These are phyloP conservation scores for Picus viridis DNA, from an alignment of 2,797 vertebrate species.

Conservation along the genomic window DNA sequence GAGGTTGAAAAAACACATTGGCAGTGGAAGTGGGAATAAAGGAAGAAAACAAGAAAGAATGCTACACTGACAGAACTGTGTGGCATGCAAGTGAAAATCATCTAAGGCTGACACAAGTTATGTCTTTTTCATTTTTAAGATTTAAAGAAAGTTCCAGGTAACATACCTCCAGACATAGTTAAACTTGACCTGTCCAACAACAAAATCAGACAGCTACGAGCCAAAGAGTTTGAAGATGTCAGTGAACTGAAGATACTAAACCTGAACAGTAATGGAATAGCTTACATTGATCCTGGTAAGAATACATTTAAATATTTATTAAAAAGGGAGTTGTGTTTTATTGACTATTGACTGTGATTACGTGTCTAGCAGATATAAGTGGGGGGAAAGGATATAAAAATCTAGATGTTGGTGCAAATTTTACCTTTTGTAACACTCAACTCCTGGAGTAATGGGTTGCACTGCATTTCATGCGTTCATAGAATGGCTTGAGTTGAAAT, in stretches of 20 bases:
- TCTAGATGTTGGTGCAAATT: not conserved
- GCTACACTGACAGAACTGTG: not conserved
- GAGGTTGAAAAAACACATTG: not conserved
- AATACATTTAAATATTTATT: not conserved
- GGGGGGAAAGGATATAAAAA: not conserved
- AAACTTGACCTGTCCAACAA: constrained; percentile 94
- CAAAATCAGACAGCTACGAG: constrained; percentile 88
- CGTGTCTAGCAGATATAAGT: not conserved
- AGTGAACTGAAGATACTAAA: constrained; percentile 93
- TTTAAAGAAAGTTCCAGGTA: constrained; percentile 87
- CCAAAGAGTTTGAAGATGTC: constrained; percentile 89
- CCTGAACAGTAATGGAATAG: constrained; percentile 90
- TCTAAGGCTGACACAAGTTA: not conserved
- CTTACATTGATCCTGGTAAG: constrained; percentile 90
- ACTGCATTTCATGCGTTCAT: not conserved
- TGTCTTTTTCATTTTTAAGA: constrained; percentile 78
- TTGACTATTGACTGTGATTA: not conserved
- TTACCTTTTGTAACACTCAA: not conserved
- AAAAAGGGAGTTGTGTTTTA: not conserved
- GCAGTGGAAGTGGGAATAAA: not conserved
- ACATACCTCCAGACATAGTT: constrained; percentile 89
- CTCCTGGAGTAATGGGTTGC: not conserved
- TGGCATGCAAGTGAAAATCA: not conserved
- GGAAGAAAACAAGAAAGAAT: not conserved
- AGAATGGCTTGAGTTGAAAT: too few relatives aligned